phyloP scores from a whole-genome alignment of 2,113 vertebrate species.

The Corvus cornix region DNA sequence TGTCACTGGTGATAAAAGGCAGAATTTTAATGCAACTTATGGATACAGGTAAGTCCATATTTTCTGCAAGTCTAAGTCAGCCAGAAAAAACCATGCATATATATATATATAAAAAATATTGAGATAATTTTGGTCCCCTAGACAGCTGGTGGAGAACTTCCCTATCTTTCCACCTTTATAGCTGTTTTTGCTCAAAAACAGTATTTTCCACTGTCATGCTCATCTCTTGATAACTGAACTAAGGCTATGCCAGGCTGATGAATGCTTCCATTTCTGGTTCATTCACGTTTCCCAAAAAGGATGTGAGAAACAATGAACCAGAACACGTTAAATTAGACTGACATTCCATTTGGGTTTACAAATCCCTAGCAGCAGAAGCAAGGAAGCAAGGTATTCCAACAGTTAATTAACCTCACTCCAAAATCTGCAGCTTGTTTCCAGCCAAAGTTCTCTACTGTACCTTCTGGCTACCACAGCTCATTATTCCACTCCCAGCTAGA shows the following conservation, averaged over 20 bases:
- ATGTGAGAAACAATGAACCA: background rate
- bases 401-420: slow-evolving; percentile 39
- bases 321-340: background rate
- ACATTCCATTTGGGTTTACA: background rate
- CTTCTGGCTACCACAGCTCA: slow-evolving; percentile 40
- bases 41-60: background rate
- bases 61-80: background rate
- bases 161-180: background rate
- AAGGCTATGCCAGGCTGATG: background rate
- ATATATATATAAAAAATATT: background rate
- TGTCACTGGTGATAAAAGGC: background rate
- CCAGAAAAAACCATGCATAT: background rate
- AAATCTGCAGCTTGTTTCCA: slow-evolving; percentile 35
- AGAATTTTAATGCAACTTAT: background rate
- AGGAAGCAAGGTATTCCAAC: slow-evolving; percentile 33
- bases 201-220: background rate
- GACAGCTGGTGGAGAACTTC: background rate
- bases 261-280: background rate
- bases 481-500: slow-evolving; percentile 17
- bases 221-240: background rate
- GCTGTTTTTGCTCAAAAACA: background rate
- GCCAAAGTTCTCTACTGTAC: background rate
- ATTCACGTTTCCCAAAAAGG: background rate
- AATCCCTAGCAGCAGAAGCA: background rate
- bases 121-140: background rate